Evolutionary conservation across 2,797 vertebrate species (phyloP).

Genomic region (Acanthornis magna): DNA sequence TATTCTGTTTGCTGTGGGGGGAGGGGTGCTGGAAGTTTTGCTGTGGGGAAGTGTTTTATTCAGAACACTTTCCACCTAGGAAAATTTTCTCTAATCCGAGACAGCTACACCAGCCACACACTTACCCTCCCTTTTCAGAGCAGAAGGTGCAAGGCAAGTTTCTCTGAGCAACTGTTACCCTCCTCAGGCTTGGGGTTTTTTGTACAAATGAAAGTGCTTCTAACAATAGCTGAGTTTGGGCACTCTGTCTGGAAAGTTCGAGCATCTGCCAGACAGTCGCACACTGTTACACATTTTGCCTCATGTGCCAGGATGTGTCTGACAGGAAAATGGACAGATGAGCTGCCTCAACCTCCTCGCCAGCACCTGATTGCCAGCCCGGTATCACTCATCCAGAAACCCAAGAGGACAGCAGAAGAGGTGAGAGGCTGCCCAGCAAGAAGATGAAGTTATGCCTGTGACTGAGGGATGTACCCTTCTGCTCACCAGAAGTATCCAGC

Average conservation of each 20-base stretch:
- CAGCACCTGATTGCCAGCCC: not conserved
- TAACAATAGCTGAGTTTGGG: not conserved
- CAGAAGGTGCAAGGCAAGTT: not conserved
- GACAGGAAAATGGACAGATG: not conserved
- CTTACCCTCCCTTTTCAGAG: not conserved
- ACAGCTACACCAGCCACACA: accelerated
- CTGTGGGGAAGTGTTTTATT: too few species aligned
- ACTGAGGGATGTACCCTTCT: not conserved
- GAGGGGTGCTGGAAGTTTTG: too few species aligned
- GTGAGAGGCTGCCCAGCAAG: not conserved
- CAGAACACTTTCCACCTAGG: too few species aligned
- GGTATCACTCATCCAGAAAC: not conserved
- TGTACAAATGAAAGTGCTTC: not conserved
- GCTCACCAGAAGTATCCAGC: not conserved
- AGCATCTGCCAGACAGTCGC: accelerated
- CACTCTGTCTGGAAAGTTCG: not conserved
- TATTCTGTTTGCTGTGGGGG: too few species aligned
- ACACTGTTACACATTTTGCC: not conserved
- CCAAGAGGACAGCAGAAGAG: not conserved
- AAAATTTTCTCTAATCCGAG: too few species aligned
- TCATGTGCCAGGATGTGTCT: not conserved
- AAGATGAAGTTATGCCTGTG: not conserved
- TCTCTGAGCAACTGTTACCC: not conserved
- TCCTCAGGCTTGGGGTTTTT: not conserved
- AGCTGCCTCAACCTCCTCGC: not conserved